Percentiles rank a stretch among this genome's conserved stretches.
These are phyloP conservation scores for Struthidea cinerea DNA, from an alignment of 2,113 vertebrate species.

Conservation along the genomic window DNA sequence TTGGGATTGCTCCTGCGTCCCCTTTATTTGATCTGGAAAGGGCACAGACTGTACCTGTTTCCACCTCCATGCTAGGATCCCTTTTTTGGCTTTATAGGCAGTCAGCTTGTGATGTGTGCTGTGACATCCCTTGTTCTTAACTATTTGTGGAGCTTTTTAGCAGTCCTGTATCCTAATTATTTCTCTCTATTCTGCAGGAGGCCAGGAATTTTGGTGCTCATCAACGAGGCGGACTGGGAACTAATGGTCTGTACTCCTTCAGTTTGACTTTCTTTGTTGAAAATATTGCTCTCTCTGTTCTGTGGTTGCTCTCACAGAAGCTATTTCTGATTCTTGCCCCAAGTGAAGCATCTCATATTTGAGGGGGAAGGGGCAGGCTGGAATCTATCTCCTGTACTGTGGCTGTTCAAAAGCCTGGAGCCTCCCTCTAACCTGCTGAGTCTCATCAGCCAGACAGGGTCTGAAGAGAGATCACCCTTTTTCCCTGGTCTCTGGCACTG, in stretches of 20 bases:
- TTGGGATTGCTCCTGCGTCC: conserved; percentile 29
- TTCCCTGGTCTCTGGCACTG: neutral
- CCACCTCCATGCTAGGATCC: conserved; percentile 1
- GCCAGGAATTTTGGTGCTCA: conserved; percentile 94
- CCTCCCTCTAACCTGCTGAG: conserved; percentile 11
- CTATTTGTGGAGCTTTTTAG: conserved; percentile 24
- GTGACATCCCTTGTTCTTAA: conserved; percentile 19
- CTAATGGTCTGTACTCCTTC: conserved; percentile 87
- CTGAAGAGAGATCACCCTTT: neutral
- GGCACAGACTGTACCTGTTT: conserved; percentile 30
- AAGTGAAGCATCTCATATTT: neutral
- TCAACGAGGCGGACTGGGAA: conserved; percentile 98
- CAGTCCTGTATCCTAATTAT: conserved; percentile 15
- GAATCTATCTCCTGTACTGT: neutral
- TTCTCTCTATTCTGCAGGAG: conserved; percentile 80
- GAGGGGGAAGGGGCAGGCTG: conserved; percentile 19
- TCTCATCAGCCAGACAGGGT: neutral
- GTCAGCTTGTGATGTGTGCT: conserved; percentile 9
- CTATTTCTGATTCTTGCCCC: conserved; percentile 35
- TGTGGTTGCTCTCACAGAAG: neutral
- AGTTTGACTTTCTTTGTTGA: conserved; percentile 19
- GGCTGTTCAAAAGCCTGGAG: neutral
- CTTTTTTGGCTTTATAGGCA: neutral
- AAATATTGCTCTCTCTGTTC: conserved; percentile 11
- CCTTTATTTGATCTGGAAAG: conserved; percentile 51